phyloP scores from a whole-genome alignment of 2,888 invertebrate species.

The Meta bourneti region DNA sequence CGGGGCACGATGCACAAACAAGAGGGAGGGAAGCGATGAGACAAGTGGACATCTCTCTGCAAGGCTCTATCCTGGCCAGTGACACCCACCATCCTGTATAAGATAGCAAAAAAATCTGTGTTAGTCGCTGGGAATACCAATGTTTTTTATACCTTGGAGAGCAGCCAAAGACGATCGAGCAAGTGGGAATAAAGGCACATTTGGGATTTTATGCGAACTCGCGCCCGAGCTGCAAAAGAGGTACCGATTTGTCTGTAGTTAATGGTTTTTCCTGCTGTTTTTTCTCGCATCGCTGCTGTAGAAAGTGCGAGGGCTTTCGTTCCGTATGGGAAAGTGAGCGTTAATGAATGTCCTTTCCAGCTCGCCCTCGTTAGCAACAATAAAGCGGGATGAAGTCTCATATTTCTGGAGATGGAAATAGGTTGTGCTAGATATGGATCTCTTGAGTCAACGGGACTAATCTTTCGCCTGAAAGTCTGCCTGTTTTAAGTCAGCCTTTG shows the following conservation, averaged over 20 bases:
- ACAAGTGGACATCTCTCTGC: constrained; percentile 7
- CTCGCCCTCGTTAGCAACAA: background rate
- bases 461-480: background rate
- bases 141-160: background rate
- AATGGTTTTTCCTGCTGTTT: background rate
- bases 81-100: background rate
- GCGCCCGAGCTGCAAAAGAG: background rate
- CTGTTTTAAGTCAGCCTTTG: background rate
- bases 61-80: constrained; percentile 11
- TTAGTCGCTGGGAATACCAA: background rate
- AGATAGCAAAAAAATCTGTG: background rate
- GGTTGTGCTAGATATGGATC: background rate
- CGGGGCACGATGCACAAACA: constrained; percentile 4
- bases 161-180: background rate
- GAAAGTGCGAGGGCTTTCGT: background rate
- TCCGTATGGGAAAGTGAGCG: background rate
- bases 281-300: too few relatives aligned
- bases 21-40: background rate
- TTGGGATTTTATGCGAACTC: background rate
- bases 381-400: background rate
- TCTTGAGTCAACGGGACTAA: background rate
- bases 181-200: background rate
- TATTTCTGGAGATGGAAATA: background rate
- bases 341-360: too few relatives aligned
- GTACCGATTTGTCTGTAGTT: background rate